Conservation (phyloP, 2,797 vertebrate species). For the Buphagus erythrorhynchus region DNA sequence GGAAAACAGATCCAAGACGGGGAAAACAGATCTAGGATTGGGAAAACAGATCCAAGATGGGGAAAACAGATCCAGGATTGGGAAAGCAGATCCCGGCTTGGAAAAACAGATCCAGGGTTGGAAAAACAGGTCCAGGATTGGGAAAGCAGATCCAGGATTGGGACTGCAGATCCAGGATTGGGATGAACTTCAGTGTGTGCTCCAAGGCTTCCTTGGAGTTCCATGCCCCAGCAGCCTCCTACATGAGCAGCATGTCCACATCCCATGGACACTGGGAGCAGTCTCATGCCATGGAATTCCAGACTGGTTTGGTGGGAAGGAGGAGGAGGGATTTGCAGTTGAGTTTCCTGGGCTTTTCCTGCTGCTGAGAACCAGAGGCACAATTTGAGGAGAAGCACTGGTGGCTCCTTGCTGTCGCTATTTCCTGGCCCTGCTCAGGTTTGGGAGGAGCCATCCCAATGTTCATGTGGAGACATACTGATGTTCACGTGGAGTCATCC, state of each 20-base stretch:
- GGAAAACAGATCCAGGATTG: accelerated
- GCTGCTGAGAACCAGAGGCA: neutral
- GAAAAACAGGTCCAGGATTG: neutral
- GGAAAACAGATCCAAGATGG: neutral
- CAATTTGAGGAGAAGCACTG: neutral
- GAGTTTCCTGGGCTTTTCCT: neutral
- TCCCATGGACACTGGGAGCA: neutral
- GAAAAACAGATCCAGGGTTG: neutral
- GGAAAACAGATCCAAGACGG: neutral
- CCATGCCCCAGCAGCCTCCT: neutral
- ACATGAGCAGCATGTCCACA: neutral
- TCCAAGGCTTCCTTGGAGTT: no score
- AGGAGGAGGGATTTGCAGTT: neutral
- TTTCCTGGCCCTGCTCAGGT: neutral
- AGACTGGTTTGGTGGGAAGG: neutral
- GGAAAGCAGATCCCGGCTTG: accelerated
- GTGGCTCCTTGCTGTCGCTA: accelerated
- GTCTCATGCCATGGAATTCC: neutral
- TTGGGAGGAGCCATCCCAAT: neutral
- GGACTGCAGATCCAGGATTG: neutral
- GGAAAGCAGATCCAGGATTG: neutral
- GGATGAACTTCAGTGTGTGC: no score
- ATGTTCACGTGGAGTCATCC: no score
- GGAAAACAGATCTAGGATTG: neutral
- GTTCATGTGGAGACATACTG: no score